These are phyloP conservation scores for Pachydiplax longipennis DNA, from an alignment of 2,888 invertebrate genomes.

Conservation along the genomic window DNA sequence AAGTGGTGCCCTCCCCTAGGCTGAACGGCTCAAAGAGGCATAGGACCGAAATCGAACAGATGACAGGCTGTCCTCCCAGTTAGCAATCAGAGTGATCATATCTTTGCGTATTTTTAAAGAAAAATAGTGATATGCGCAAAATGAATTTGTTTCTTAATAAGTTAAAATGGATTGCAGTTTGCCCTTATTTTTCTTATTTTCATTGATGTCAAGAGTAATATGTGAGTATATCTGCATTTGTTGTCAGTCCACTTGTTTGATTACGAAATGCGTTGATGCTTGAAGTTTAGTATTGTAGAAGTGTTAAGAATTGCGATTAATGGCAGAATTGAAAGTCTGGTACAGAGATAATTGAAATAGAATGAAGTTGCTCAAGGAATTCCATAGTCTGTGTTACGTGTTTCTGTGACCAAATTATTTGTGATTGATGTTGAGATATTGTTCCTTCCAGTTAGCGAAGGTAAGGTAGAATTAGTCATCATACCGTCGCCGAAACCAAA, in stretches of 20 bases:
- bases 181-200: slow-evolving; percentile 11
- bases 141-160: not conserved
- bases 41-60: no score
- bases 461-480: slow-evolving; percentile 51
- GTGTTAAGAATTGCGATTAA: not conserved
- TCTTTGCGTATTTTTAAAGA: not conserved
- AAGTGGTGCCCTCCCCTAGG: no score
- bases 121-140: slow-evolving; percentile 14
- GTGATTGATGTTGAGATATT: not conserved
- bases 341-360: not conserved
- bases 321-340: no score
- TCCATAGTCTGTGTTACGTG: not conserved
- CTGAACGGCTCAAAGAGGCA: no score
- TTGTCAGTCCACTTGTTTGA: not conserved
- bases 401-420: no score
- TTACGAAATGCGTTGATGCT: not conserved
- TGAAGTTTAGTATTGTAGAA: not conserved
- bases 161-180: slow-evolving; percentile 13
- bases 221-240: not conserved
- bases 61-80: no score
- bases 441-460: slow-evolving; percentile 47
- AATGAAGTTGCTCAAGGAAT: not conserved
- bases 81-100: not conserved
- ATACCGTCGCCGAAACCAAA: slow-evolving; percentile 50
- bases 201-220: not conserved